These are phyloP conservation scores for Luffia ferchaultella DNA, from an alignment of 2,888 invertebrate genomes.

Conservation along the genomic window DNA sequence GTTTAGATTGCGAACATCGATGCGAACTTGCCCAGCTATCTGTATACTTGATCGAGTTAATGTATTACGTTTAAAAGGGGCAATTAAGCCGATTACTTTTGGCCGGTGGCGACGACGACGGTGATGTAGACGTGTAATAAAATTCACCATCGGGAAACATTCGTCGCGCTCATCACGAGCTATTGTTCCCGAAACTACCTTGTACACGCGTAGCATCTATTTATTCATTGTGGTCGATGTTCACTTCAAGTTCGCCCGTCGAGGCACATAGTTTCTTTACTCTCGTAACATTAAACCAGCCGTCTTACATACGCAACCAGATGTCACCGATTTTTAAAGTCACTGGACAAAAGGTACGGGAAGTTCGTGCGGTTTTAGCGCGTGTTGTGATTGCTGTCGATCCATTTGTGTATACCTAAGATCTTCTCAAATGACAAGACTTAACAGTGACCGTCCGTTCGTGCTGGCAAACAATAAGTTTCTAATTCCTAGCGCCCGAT, in stretches of 20 bases:
- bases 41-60: constrained; percentile 50
- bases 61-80: constrained; percentile 54
- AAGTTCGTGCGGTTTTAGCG: not conserved
- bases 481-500: constrained; percentile 40
- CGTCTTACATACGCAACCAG: not conserved
- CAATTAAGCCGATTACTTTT: constrained; percentile 51
- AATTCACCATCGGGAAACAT: constrained; percentile 42
- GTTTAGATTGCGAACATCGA: constrained; percentile 30
- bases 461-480: constrained; percentile 18
- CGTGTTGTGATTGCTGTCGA: not conserved
- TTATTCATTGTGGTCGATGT: constrained; percentile 37
- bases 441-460: not conserved
- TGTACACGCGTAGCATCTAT: constrained; percentile 46
- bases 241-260: constrained; percentile 40
- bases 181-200: constrained; percentile 49
- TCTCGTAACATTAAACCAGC: not conserved
- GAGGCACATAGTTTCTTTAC: constrained; percentile 20
- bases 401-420: too few relatives aligned
- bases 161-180: constrained; percentile 40
- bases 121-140: constrained; percentile 41
- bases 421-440: not conserved
- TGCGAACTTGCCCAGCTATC: constrained; percentile 26
- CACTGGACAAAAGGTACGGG: not conserved
- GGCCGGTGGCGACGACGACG: constrained; percentile 33
- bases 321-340: not conserved